These are phyloP conservation scores for Pangasius mekongensis DNA, from an alignment of 2,797 vertebrate genomes.

Conservation along the genomic window DNA sequence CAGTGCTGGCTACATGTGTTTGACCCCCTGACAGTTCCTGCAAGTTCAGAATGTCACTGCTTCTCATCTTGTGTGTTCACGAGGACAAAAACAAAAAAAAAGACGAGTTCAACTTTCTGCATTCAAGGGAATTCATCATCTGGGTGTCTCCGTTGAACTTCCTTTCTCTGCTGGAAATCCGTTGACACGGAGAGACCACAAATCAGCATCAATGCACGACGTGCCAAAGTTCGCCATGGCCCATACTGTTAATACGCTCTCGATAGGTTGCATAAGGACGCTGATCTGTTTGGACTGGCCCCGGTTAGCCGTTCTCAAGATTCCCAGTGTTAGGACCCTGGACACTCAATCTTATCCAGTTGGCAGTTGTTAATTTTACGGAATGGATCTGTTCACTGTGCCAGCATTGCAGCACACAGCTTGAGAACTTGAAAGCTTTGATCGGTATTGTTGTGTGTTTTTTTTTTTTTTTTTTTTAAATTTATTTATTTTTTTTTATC, in stretches of 20 bases:
- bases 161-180: constrained; percentile 59
- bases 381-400: background rate
- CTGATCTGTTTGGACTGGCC: constrained; percentile 51
- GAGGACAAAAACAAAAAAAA: constrained; percentile 14
- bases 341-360: constrained; percentile 29
- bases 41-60: constrained; percentile 40
- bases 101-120: constrained; percentile 47
- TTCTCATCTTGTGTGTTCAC: background rate
- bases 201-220: constrained; percentile 55
- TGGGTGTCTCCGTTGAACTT: constrained; percentile 14
- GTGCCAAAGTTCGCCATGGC: constrained; percentile 44
- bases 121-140: constrained; percentile 44
- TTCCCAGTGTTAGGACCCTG: constrained; percentile 24
- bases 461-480: constrained; percentile 30
- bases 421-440: constrained; percentile 11
- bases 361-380: constrained; percentile 31
- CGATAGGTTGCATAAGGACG: constrained; percentile 61
- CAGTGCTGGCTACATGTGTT: constrained; percentile 37
- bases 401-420: constrained; percentile 28
- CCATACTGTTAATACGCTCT: constrained; percentile 47
- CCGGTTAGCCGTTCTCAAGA: constrained; percentile 29
- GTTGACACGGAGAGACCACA: constrained; percentile 56
- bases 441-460: constrained; percentile 21
- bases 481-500: constrained; percentile 47
- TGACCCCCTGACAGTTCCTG: constrained; percentile 40